Percentiles rank a stretch among this genome's conserved stretches.
Conservation (phyloP, 2,797 vertebrate species). For the Mastacembelus armatus region DNA sequence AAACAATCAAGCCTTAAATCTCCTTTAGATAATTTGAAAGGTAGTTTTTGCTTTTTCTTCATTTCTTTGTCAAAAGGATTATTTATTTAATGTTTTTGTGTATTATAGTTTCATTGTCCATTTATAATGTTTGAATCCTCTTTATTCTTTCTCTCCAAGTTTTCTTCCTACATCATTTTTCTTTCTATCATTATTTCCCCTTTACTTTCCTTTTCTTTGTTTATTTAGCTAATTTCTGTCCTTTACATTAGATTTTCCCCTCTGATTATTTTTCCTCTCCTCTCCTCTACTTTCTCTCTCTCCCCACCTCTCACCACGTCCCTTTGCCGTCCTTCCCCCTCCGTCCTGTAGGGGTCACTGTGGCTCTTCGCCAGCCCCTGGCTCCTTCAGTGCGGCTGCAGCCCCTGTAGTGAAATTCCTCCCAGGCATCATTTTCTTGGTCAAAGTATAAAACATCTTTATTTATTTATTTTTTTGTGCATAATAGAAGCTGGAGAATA, state of each 20-base stretch:
- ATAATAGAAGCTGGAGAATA: conserved; percentile 82
- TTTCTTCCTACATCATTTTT: background rate
- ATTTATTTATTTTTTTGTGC: conserved; percentile 53
- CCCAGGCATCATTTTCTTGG: conserved; percentile 82
- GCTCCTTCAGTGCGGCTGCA: conserved; percentile 15
- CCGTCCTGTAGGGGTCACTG: conserved; percentile 80
- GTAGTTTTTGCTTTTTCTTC: background rate
- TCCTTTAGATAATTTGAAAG: background rate
- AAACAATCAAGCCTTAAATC: background rate
- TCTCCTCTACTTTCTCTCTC: background rate
- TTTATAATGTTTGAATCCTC: too few species aligned
- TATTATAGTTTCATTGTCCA: too few species aligned
- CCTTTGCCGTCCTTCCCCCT: conserved; percentile 10
- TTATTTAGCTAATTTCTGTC: background rate
- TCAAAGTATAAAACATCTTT: conserved; percentile 81
- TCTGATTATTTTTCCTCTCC: background rate
- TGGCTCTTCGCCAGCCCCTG: conserved; percentile 66
- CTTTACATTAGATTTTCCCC: background rate
- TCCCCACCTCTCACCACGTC: background rate
- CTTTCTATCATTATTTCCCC: background rate
- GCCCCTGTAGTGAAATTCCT: conserved; percentile 65
- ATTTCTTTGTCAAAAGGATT: background rate
- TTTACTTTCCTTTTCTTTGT: background rate
- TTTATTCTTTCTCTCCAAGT: too few species aligned
- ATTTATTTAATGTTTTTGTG: too few species aligned